Base-by-base conservation (phyloP, 2,113 vertebrate species). In the Peromyscus maniculatus region DNA sequence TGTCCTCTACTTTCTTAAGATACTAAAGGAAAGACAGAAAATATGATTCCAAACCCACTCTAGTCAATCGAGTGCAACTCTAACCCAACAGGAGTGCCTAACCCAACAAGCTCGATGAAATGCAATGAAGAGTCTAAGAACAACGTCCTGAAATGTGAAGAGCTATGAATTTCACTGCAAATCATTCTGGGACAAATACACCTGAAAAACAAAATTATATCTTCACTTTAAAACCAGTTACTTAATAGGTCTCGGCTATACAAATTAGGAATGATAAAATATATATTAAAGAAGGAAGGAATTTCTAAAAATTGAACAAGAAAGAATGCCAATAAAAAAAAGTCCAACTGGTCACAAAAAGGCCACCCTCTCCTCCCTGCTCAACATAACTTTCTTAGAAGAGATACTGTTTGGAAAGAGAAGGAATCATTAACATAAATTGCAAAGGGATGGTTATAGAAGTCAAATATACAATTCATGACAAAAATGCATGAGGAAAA, bases 211-310 rank as follows among this genome's bases (percentile, higher is more conserved):
- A 94, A 96, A 94, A 90, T 19, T 89, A 67, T 46, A 82, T 39
- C 28, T 92, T 91, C 24, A 49, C 26, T 74, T 94, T 94, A 80
- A 66, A 80, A 74, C 7, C 59, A 94, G 3, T 87, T 88, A 93
- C 9, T 64, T 89, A 86, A 87, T 15, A 88, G 24, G 72, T 77
- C n/a, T 72, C 43, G 86, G 13, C 21, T 28, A 57, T n/a, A 93
- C 93, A 28, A 94, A 93, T 59, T n/a, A 93, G n/a, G 24, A 94
- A 28, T 36, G 7, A 94, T 26, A 87, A 64, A 87, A n/a, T 39
- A 95, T 62, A 55, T 91, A 87, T 72, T 97, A 93, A 96, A 90
- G 90, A 9, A 91, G 16, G 93, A 89, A 88, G 67, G 22, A 67
- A 22, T n/a, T 71, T n/a, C 5, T 26, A 31, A 89, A 69, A 87